phyloP scores from a whole-genome alignment of 2,113 vertebrate species.

The Lucifuga dentata region DNA sequence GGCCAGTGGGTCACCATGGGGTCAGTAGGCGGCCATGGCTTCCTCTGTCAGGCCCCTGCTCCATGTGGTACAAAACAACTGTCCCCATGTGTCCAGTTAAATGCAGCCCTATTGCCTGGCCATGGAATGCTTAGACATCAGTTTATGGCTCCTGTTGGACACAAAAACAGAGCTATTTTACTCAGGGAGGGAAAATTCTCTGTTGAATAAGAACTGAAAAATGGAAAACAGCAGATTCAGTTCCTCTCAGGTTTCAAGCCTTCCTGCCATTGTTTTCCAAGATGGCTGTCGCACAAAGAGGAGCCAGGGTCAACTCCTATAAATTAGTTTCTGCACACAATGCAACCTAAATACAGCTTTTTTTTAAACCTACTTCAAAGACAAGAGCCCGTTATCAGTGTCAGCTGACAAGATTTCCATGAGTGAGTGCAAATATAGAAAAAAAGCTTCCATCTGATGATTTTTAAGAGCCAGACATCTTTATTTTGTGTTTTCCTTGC shows the following conservation, averaged over 20 bases:
- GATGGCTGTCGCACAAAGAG: conserved; percentile 90
- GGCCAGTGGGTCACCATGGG: conserved; percentile 83
- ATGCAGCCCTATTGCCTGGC: conserved; percentile 80
- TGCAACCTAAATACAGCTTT: conserved; percentile 87
- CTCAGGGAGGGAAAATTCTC: conserved; percentile 86
- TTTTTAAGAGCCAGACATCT: conserved; percentile 60
- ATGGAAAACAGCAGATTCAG: conserved; percentile 90
- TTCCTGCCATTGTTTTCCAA: conserved; percentile 98
- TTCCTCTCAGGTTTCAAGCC: conserved; percentile 90
- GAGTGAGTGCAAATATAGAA: conserved; percentile 62
- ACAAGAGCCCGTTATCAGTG: conserved; percentile 49
- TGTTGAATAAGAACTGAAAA: conserved; percentile 84
- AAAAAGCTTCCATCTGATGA: conserved; percentile 48
- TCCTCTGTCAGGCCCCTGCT: conserved; percentile 74
- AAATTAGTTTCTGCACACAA: conserved; percentile 93
- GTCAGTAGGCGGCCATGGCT: conserved; percentile 84
- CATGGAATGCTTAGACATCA: conserved; percentile 85
- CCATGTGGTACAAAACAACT: conserved; percentile 84
- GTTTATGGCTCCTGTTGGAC: conserved; percentile 83
- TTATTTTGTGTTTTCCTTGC: conserved; percentile 66
- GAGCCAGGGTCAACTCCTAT: conserved; percentile 91
- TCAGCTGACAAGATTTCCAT: conserved; percentile 75
- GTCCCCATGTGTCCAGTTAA: conserved; percentile 88
- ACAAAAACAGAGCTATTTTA: conserved; percentile 88
- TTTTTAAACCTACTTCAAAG: conserved; percentile 90